Conservation (phyloP, 2,797 vertebrate genomes). For the Tapera naevia region DNA sequence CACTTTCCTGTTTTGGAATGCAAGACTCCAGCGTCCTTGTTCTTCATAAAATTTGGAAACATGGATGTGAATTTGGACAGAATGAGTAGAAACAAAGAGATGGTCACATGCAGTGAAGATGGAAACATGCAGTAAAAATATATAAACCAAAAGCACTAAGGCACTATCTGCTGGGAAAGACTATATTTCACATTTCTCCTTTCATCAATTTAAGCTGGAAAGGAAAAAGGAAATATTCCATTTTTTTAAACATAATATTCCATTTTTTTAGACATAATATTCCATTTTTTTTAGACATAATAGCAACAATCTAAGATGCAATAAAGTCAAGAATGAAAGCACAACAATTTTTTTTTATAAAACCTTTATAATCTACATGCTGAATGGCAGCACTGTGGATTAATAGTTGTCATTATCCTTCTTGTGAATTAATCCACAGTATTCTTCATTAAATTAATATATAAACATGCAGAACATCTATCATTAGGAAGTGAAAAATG, state of each 20-base stretch:
- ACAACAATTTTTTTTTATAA: background rate
- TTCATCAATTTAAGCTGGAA: background rate
- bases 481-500: background rate
- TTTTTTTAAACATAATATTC: background rate
- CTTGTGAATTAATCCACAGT: background rate
- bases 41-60: slow-evolving; percentile 78
- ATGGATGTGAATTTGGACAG: slow-evolving; percentile 74
- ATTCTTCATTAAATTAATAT: background rate
- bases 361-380: background rate
- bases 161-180: background rate
- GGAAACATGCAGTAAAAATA: slow-evolving; percentile 37
- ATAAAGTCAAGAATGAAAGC: background rate
- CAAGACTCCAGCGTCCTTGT: slow-evolving; percentile 78
- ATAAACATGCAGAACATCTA: background rate
- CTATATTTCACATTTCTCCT: background rate
- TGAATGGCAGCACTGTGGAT: background rate
- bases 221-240: background rate
- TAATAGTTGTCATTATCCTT: background rate
- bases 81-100: slow-evolving; percentile 73
- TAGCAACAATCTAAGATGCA: background rate
- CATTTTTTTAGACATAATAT: background rate
- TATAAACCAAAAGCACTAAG: slow-evolving; percentile 11
- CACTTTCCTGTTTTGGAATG: slow-evolving; percentile 80
- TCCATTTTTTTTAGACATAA: background rate
- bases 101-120: slow-evolving; percentile 68